Evolutionary conservation across 2,113 vertebrate genomes (phyloP), one percentile per base, ranked within the genome.

Genomic region (Machaerirhynchus nigripectus): DNA sequence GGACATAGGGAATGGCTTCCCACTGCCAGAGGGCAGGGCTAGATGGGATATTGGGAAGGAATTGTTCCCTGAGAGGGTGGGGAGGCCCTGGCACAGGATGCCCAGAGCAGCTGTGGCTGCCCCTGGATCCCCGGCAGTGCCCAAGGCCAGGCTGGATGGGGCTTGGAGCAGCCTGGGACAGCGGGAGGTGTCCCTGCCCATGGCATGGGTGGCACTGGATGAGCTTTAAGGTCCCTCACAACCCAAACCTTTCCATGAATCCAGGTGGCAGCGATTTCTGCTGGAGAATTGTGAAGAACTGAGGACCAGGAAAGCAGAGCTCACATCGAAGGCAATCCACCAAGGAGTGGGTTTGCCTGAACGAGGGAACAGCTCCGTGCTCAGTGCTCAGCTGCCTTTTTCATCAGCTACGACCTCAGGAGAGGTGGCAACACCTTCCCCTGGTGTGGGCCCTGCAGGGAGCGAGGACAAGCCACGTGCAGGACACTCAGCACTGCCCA

Each of bases 81-180:
- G 0, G 0, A 73, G 22, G 21, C 22, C 49, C 40, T 55, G 40
- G 82, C 49, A 17, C 33, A 39, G 57, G 13, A 1, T 73, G 17
- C 4, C 28, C 64, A 61, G 39, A 69, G 40, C 3, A 70, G 64
- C n/a, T 78, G 47, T 16, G 64, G n/a, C 56, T 78, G 40, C 20
- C 20, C 24, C 40, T 83, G 80, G 5, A 87, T 49, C 40, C 49
- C 57, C 56, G 75, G 35, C 3, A 42, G 13, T 57, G 61, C 1
- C 26, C 52, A 11, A 85, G 24, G 16, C 30, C 65, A 70, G 57
- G 30, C 0, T 70, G 24, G 56, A 40, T 3, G 9, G 46, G 17
- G 23, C 28, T n/a, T 13, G 28, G 74, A 78, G 28, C 40, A 63
- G 0, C 30, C n/a, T 63, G 40, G 10, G 6, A 1, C 0, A 10